A percentile compares a stretch with the other conserved stretches of the same genome.
Evolutionary conservation across 1,140 invertebrate species (phyloP).

Genomic region (Coenobita brevimanus): DNA sequence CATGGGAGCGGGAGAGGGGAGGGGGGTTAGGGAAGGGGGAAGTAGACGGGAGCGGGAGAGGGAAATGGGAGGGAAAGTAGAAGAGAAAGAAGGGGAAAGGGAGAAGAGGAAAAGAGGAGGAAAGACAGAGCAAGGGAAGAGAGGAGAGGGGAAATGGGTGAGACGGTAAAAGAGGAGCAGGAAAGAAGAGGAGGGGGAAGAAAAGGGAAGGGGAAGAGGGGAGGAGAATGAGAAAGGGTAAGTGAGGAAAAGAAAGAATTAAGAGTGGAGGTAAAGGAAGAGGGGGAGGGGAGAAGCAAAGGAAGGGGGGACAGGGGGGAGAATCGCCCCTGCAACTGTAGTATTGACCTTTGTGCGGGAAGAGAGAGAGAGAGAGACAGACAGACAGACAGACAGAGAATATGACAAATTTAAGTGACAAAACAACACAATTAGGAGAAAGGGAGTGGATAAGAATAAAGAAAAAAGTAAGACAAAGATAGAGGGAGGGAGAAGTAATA

Average conservation of each 20-base stretch:
- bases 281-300: neutral
- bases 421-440: too few species aligned
- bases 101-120: neutral
- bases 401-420: too few species aligned
- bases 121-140: too few species aligned
- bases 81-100: neutral
- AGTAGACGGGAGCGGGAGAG: neutral
- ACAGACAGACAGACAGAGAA: neutral
- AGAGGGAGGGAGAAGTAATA: slow-evolving; percentile 22
- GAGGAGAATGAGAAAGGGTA: too few species aligned
- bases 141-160: too few species aligned
- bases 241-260: neutral
- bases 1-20: neutral
- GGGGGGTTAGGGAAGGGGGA: neutral
- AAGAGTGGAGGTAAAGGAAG: neutral
- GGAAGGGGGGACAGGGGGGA: too few species aligned
- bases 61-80: neutral
- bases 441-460: too few species aligned
- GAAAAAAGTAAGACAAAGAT: too few species aligned
- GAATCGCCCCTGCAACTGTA: too few species aligned
- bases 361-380: slow-evolving; percentile 24
- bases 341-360: neutral
- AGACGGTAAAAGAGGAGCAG: too few species aligned
- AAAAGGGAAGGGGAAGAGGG: too few species aligned
- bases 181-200: too few species aligned